Evolutionary conservation across 2,888 invertebrate genomes (phyloP).

Genomic region (Dyspetes luteomarginatus): DNA sequence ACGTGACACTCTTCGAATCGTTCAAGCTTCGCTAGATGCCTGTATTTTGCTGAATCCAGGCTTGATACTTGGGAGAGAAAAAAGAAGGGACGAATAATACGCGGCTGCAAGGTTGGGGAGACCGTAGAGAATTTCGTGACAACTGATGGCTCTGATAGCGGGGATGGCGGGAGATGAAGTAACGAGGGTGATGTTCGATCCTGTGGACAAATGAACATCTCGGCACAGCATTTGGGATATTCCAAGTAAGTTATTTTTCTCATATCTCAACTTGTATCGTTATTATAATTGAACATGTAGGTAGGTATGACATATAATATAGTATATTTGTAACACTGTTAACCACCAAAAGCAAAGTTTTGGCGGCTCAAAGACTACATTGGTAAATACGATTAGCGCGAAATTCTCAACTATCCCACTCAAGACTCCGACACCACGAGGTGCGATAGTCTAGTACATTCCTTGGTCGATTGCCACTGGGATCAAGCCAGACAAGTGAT

Average conservation of each 20-base stretch:
- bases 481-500: constrained; percentile 38
- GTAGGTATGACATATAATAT: constrained; percentile 1
- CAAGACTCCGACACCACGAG: constrained; percentile 41
- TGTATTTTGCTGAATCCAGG: neutral
- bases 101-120: neutral
- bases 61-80: neutral
- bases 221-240: constrained; percentile 81
- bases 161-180: constrained; percentile 62
- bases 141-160: constrained; percentile 28
- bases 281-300: neutral
- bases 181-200: constrained; percentile 76
- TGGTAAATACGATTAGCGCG: constrained; percentile 27
- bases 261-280: neutral
- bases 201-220: constrained; percentile 81
- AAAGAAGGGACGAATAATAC: neutral
- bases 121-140: neutral
- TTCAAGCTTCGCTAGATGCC: neutral
- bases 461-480: constrained; percentile 48
- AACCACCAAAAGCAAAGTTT: constrained; percentile 20
- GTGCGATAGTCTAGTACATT: constrained; percentile 39
- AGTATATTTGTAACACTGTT: neutral
- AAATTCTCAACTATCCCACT: constrained; percentile 39
- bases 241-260: constrained; percentile 79
- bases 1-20: constrained; percentile 16
- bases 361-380: neutral